Evolutionary conservation across 2,113 vertebrate species (phyloP).

Genomic region (Eleginops maclovinus): DNA sequence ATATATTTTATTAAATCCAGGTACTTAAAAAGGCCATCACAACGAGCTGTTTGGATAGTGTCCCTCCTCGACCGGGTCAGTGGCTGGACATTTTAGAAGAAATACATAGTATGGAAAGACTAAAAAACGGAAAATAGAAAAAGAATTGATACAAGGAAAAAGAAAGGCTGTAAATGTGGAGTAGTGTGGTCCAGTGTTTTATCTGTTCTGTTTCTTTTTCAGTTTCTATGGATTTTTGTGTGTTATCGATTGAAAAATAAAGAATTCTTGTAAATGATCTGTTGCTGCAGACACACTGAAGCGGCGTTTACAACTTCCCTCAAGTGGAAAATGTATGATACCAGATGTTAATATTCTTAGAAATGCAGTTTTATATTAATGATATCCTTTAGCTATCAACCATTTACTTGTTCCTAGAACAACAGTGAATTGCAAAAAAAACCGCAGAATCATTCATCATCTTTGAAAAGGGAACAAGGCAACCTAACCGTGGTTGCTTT

Average conservation of each 20-base stretch:
- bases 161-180: too few relatives aligned
- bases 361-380: not conserved
- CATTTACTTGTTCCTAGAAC: not conserved
- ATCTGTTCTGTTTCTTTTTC: not conserved
- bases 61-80: too few relatives aligned
- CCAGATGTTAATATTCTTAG: not conserved
- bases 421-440: slow-evolving; percentile 44
- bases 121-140: too few relatives aligned
- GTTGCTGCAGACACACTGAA: too few relatives aligned
- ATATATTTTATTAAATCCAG: too few relatives aligned
- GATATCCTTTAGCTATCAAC: not conserved
- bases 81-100: too few relatives aligned
- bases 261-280: not conserved
- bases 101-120: too few relatives aligned
- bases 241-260: not conserved
- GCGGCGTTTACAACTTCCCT: not conserved
- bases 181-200: too few relatives aligned
- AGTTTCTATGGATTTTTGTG: not conserved
- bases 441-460: slow-evolving; percentile 38
- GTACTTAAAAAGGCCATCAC: too few relatives aligned
- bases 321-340: not conserved
- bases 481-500: slow-evolving; percentile 20
- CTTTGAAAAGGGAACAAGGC: slow-evolving; percentile 62
- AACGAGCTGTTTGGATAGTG: too few relatives aligned
- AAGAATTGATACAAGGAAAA: too few relatives aligned